Evolutionary conservation across 92 coral and sea anemone species (phyloP).

Genomic region (Porites rus): DNA sequence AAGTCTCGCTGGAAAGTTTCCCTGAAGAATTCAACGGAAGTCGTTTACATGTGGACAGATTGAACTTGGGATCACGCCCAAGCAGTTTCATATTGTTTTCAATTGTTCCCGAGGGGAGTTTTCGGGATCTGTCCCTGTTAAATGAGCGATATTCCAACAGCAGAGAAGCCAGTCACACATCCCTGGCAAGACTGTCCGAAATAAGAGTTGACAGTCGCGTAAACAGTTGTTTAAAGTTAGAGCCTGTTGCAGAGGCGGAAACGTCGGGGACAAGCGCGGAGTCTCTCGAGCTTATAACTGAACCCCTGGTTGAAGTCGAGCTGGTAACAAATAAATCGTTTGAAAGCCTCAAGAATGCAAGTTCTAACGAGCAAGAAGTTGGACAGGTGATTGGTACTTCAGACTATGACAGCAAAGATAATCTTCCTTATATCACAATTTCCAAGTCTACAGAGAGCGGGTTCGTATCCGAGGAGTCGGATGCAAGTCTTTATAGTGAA

Average conservation of each 20-base stretch:
- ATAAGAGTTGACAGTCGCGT: constrained; percentile 30
- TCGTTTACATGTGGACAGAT: constrained; percentile 17
- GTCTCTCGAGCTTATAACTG: neutral
- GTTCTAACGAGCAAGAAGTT: neutral
- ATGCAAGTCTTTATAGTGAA: neutral
- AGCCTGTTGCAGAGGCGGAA: constrained; percentile 33
- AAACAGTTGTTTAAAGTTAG: constrained; percentile 36
- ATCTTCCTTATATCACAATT: neutral
- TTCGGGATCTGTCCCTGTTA: constrained; percentile 33
- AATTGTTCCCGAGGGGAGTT: constrained; percentile 70
- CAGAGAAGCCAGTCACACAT: constrained; percentile 39
- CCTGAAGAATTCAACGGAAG: constrained; percentile 18
- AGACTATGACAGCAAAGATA: neutral
- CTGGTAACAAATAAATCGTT: neutral
- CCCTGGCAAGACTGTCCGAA: constrained; percentile 38
- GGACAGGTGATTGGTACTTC: neutral
- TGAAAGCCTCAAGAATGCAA: neutral
- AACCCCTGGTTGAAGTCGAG: neutral
- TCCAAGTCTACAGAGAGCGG: constrained; percentile 31
- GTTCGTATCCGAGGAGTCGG: constrained; percentile 30
- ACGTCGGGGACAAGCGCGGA: constrained; percentile 3
- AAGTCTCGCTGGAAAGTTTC: constrained; percentile 10
- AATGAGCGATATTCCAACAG: constrained; percentile 38
- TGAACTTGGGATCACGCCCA: constrained; percentile 51
- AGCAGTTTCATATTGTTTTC: constrained; percentile 75